These are phyloP conservation scores for Patiria miniata DNA, from an alignment of 35 echinoderm and acorn worm genomes.

Conservation along the genomic window DNA sequence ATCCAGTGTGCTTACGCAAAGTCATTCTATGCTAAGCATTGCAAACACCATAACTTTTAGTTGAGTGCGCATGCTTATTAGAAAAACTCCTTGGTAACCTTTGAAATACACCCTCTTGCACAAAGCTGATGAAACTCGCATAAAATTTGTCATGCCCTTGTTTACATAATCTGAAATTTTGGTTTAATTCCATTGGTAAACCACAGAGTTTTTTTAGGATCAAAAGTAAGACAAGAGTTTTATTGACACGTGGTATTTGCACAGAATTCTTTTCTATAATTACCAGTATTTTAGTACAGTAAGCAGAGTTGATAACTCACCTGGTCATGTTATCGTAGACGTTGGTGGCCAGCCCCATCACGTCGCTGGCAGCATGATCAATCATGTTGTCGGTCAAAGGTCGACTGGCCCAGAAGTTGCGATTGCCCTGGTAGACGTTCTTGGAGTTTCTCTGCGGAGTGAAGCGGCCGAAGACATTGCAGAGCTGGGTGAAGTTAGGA, in stretches of 20 bases:
- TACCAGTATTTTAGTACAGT: background rate
- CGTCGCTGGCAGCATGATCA: slow-evolving; percentile 9
- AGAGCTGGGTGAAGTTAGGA: slow-evolving; percentile 6
- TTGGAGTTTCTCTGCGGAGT: slow-evolving; percentile 19
- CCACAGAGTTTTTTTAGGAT: too few relatives aligned
- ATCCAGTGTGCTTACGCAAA: too few relatives aligned
- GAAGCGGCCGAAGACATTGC: background rate
- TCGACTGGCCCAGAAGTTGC: background rate
- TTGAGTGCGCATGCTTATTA: too few relatives aligned
- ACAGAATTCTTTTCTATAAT: background rate
- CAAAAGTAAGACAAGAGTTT: background rate
- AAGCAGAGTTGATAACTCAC: background rate
- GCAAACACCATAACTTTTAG: too few relatives aligned
- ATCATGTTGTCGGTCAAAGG: slow-evolving; percentile 14
- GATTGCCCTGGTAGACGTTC: slow-evolving; percentile 2
- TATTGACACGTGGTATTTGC: too few relatives aligned
- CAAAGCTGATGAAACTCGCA: too few relatives aligned
- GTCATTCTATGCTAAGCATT: too few relatives aligned
- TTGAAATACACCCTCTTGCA: too few relatives aligned
- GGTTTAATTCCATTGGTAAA: too few relatives aligned
- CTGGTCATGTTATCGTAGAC: background rate
- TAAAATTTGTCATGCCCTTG: background rate
- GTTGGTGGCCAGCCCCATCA: background rate
- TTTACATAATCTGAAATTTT: background rate
- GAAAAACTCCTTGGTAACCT: too few relatives aligned